Evolutionary conservation across 2,888 invertebrate genomes (phyloP), one percentile per base, ranked within the genome.

Genomic region (Gasteruption jaculator): DNA sequence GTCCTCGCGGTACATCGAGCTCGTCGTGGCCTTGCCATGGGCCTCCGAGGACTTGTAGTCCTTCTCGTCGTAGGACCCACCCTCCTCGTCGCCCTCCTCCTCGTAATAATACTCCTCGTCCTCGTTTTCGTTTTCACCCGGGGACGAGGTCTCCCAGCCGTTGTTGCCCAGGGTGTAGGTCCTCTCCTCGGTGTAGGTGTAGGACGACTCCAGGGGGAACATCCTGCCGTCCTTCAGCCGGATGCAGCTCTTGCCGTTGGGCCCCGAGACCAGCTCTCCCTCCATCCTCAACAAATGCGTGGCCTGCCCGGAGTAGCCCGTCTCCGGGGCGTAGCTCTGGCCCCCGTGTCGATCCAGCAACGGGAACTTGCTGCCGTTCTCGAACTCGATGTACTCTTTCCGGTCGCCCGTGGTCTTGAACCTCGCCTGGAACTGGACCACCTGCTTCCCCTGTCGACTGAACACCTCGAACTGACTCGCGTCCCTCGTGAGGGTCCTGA

Each of bases 131-230:
- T 48, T 47, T 5, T 38, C 41, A 1, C 41, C 42, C 0, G 30
- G 49, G 21, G 49, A 43, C 1, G 52, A 41, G 3, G 52, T 46
- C 19, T 56, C 57, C 7, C 32, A 39, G 1, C 45, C 48, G 0
- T 50, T 51, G 14, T 48, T 53, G 10, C 43, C 49, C 14, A 53
- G 24, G 10, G 48, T 54, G 25, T 59, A 62, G 0, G 55, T 56
- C 15, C 49, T 44, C 21, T 61, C 52, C 12, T 60, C 60, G 2
- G 56, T 52, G 6, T 59, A 58, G 10, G 45, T 54, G 27, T 58
- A 63, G 0, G 60, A 59, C 2, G 60, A 56, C 4, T 61, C 58
- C 29, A 68, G 50, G 14, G 58, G 57, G 22, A 68, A 66, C 10
- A 57, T 50, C 8, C 60, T 53, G 4, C 60, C 62, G 20, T 65